A percentile compares a stretch with the other conserved stretches of the same genome.
Evolutionary conservation across 53 echinoderm and acorn worm species (phyloP).

Genomic region (Astropecten irregularis): DNA sequence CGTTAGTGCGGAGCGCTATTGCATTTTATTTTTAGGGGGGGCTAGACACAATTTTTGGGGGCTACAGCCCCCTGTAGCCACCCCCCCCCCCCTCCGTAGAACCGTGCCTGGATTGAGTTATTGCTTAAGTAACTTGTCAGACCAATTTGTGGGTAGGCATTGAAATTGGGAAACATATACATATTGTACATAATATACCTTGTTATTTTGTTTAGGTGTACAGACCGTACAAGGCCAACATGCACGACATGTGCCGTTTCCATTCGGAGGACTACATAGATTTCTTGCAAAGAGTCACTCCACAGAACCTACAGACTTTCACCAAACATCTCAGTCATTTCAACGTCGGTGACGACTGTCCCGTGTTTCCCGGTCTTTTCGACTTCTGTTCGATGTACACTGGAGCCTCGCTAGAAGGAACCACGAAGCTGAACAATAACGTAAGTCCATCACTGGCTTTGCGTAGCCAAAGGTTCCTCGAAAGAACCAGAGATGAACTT

Average conservation of each 20-base stretch:
- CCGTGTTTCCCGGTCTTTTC: conserved; percentile 96
- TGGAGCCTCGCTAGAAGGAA: conserved; percentile 94
- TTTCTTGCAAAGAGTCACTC: conserved; percentile 93
- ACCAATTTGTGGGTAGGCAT: too few species aligned
- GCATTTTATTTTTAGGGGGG: too few species aligned
- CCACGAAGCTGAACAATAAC: conserved; percentile 94
- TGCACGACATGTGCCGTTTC: conserved; percentile 98
- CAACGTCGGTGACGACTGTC: conserved; percentile 98
- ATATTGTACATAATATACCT: too few species aligned
- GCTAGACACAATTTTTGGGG: too few species aligned
- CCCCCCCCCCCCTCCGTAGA: too few species aligned
- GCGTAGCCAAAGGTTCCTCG: neutral
- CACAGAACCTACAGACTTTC: conserved; percentile 97
- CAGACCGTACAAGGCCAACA: conserved; percentile 91
- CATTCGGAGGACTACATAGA: conserved; percentile 99
- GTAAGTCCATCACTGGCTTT: conserved; percentile 59
- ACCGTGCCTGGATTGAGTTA: too few species aligned
- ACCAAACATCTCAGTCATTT: conserved; percentile 96
- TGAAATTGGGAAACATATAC: too few species aligned
- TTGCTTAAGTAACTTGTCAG: too few species aligned
- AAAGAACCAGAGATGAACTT: too few species aligned
- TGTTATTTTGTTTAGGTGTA: conserved; percentile 91
- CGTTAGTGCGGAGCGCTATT: too few species aligned
- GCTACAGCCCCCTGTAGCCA: too few species aligned
- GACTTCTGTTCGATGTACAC: conserved; percentile 99